Evolutionary conservation across 2,797 vertebrate species (phyloP).

Genomic region (Pangasius djambal): DNA sequence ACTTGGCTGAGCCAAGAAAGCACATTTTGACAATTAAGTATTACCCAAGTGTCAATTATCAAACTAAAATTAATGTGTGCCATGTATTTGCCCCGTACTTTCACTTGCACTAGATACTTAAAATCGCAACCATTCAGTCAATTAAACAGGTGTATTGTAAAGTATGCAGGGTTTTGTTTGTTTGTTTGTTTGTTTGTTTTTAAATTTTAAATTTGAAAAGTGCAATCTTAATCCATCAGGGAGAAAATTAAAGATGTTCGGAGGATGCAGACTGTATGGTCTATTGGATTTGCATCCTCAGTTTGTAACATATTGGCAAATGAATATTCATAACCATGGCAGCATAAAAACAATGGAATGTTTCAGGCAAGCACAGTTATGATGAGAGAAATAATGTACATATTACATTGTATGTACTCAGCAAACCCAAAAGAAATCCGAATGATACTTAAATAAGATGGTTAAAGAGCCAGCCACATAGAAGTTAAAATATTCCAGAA

Average conservation of each 20-base stretch:
- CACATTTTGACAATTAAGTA: not conserved
- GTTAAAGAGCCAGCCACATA: not conserved
- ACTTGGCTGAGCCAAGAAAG: not conserved
- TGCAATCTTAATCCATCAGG: not conserved
- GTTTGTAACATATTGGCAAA: constrained; percentile 30
- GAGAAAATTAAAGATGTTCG: not conserved
- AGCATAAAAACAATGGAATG: constrained; percentile 10
- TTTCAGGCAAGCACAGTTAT: constrained; percentile 14
- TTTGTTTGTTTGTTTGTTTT: not conserved
- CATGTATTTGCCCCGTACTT: not conserved
- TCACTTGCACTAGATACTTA: not conserved
- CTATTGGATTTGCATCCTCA: constrained; percentile 29
- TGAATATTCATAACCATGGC: constrained; percentile 32
- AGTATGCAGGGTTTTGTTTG: not conserved
- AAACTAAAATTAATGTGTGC: not conserved
- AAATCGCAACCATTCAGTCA: not conserved
- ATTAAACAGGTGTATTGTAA: not conserved
- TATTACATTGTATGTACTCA: not conserved
- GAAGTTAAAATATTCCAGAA: not conserved
- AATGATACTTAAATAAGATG: constrained; percentile 21
- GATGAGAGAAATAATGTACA: constrained; percentile 15
- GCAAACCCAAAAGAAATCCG: constrained; percentile 6
- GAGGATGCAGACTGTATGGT: constrained; percentile 5
- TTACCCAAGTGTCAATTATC: not conserved
- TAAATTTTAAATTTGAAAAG: not conserved